These are phyloP conservation scores for Pseudomyrmex dendroicus DNA, from an alignment of 1,140 invertebrate genomes.

Conservation along the genomic window DNA sequence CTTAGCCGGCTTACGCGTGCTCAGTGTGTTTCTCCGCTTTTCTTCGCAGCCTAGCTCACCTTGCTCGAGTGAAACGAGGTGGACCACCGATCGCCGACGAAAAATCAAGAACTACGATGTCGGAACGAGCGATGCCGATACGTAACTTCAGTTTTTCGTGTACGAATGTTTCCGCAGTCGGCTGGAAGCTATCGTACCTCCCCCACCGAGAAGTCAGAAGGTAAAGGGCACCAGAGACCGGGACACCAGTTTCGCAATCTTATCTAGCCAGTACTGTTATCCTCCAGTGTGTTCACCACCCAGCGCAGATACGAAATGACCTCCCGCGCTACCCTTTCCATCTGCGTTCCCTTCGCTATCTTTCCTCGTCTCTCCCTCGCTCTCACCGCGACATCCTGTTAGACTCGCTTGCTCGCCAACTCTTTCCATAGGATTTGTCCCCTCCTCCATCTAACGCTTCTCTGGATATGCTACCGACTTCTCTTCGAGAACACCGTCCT, in stretches of 20 bases:
- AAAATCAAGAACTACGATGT: constrained; percentile 76
- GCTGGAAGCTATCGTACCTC: constrained; percentile 66
- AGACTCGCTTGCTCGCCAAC: neutral
- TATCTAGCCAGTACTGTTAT: constrained; percentile 72
- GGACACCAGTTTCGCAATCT: constrained; percentile 78
- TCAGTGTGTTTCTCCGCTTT: constrained; percentile 44
- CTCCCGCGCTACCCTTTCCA: constrained; percentile 46
- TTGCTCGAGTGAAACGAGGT: constrained; percentile 43
- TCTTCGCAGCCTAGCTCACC: constrained; percentile 2
- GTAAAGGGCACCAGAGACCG: constrained; percentile 80
- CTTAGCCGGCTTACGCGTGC: constrained; percentile 74
- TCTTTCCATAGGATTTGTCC: constrained; percentile 41
- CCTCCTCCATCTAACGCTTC: neutral
- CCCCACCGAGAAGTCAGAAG: constrained; percentile 68
- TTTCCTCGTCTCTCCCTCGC: neutral
- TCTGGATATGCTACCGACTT: constrained; percentile 34
- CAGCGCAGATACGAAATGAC: constrained; percentile 61
- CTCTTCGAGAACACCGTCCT: constrained; percentile 52
- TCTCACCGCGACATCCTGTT: constrained; percentile 1
- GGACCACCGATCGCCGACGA: constrained; percentile 73
- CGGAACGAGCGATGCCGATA: constrained; percentile 62
- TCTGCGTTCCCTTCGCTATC: constrained; percentile 46
- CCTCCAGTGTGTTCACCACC: constrained; percentile 58
- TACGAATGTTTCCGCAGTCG: constrained; percentile 76
- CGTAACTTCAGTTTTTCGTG: constrained; percentile 72